Base-by-base conservation (phyloP, 2,113 vertebrate species). In the Gymnogyps californianus region DNA sequence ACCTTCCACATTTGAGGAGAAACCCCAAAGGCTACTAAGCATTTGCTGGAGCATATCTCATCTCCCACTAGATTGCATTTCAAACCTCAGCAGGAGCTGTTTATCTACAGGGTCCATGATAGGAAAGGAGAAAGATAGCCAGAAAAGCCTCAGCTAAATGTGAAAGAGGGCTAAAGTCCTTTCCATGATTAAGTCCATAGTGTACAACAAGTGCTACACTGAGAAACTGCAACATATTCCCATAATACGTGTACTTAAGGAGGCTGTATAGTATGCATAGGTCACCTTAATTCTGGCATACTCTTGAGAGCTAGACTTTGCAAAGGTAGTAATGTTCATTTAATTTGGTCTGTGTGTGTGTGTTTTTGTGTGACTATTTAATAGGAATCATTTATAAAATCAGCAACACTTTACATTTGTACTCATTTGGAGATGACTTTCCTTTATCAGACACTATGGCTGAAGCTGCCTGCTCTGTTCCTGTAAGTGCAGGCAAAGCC, bases 231-330 rank as follows among this genome's bases (percentile, higher is more conserved):
- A 84, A 74, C 7, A 24, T 34, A 40, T 17, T 78, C 29, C 40
- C 26, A 26, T 15, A 64, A 29, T 8, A 18, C 0, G 0, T 42
- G 29, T 55, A 26, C 17, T 81, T 81, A 32, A 18, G n/a, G 47
- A 76, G 15, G 10, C 24, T 62, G 14, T n/a, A 5, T 25, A 40
- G 16, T 61, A 31, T 5, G 2, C 19, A 25, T 7, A 74, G 8
- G 7, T 42, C 51, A 64, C 44, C 57, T 83, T 72, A 77, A 44
- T n/a, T 76, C 67, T 51, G 54, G 12, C 13, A n/a, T 64, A 7
- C 9, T 42, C 67, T 24, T 52, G 32, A 15, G 3, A 57, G 7
- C 19, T 77, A 77, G 54, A 24, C 58, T 74, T 86, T 61, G 16
- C 44, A 69, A 90, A 64, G 44, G 5, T 36, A 71, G 7, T n/a